Conservation (phyloP, 2,113 vertebrate species). For the Atherinomorus stipes region DNA sequence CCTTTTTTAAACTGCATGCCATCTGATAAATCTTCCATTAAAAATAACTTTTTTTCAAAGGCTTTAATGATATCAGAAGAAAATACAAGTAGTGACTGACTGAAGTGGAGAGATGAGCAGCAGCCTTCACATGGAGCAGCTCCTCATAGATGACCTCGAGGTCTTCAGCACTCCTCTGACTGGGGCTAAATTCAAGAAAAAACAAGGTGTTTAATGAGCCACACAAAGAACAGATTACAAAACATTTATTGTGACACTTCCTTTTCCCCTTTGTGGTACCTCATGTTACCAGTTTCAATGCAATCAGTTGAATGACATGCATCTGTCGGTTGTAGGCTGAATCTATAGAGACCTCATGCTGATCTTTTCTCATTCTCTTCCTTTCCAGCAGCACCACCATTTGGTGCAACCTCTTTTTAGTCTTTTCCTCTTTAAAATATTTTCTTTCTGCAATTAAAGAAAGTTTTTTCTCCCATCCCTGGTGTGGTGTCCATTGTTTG, state of each 20-base stretch:
- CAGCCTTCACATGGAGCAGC: conserved; percentile 93
- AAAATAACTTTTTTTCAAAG: neutral
- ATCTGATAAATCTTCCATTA: neutral
- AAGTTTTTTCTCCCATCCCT: too few relatives aligned
- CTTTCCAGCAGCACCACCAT: too few relatives aligned
- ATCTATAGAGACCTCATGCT: too few relatives aligned
- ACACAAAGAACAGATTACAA: neutral
- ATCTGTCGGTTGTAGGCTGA: too few relatives aligned
- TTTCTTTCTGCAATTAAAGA: too few relatives aligned
- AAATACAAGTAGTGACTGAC: conserved; percentile 74
- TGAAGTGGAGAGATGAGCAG: conserved; percentile 92
- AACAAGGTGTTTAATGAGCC: neutral
- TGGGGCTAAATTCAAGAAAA: conserved; percentile 80
- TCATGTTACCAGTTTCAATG: too few relatives aligned
- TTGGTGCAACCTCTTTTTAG: too few relatives aligned
- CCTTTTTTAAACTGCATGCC: neutral
- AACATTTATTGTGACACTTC: neutral
- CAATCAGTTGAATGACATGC: too few relatives aligned
- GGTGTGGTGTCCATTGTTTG: too few relatives aligned
- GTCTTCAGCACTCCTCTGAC: conserved; percentile 91
- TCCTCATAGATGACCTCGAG: conserved; percentile 97
- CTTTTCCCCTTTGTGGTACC: too few relatives aligned
- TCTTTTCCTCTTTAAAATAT: too few relatives aligned
- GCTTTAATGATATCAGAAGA: conserved; percentile 1
- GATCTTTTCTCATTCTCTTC: too few relatives aligned